Evolutionary conservation across 2,888 invertebrate genomes (phyloP), one percentile per base, ranked within the genome.

Genomic region (Laothoe populi): DNA sequence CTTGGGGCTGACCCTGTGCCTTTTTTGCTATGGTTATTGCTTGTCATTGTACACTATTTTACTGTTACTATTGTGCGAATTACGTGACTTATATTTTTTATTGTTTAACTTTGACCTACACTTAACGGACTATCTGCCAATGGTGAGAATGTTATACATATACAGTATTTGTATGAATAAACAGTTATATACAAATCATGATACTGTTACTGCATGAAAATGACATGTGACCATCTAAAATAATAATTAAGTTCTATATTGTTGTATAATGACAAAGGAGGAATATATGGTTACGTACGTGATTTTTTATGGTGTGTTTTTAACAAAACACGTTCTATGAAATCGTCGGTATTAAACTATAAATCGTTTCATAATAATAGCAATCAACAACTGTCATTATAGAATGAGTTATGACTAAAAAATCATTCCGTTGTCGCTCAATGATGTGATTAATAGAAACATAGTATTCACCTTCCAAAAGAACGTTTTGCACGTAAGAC

Each of bases 1-100:
- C 84, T 86, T 85, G 82, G 74, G 71, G 71, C 72, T 79, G 87
- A 82, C 87, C 87, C 81, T 86, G 87, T 83, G 75, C 84, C 64
- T 75, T 77, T 77, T 78, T 65, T 66, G 63, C 42, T 62, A 63
- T 66, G 68, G 66, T 64, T 71, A 74, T 79, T 80, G 75, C 75
- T 67, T 72, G 68, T 75, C 66, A 68, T 64, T 69, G 72, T 71
- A 71, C 69, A 68, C 63, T 71, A 66, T 64, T 63, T 69, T 74
- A 73, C 73, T 72, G 79, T 73, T 79, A 71, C 64, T 72, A 70
- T 77, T 76, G 68, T 70, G 65, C 71, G 73, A 78, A 63, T 64
- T 65, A 63, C 68, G 69, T 65, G 66, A 65, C 46, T 38, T 23
- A 68, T n/a, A 40, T 38, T 61, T 48, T 40, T 26, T 53, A 26